Evolutionary conservation across 2,113 vertebrate species (phyloP), one percentile per base, ranked within the genome.

Genomic region (Clarias macrocephalus): DNA sequence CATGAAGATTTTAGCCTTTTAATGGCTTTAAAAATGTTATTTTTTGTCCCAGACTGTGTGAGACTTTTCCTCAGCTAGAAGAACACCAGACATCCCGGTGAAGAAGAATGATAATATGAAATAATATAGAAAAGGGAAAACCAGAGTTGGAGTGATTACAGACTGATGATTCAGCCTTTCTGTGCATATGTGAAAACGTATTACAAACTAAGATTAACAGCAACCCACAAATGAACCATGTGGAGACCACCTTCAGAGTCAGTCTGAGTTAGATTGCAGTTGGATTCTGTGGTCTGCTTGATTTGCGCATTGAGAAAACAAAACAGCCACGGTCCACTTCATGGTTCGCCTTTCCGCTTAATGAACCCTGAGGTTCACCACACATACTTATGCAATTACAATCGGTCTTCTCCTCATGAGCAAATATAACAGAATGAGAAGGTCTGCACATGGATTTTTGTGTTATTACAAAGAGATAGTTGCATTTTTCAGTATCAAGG

Each of bases 231-330:
- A 80, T 25, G 79, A 81, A 6, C 79, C 79, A 62, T 23, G 13
- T 23, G 30, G 19, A 62, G 79, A 81, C 79, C 79, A 81, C 79
- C 79, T 13, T 81, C 57, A 15, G 57, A 81, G 77, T n/a, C 48
- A 5, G 56, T 80, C 54, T 33, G 56, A 33, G 57, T 81, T 42
- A 62, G 30, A 81, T 81, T 15, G 30, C 18, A 21, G 19, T 62
- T 81, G 57, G 79, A 62, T 62, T 81, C 30, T 81, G 21, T 15
- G 57, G 30, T 81, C 57, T 37, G 57, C 23, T 81, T 62, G 79
- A 81, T 80, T 80, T 80, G 57, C 30, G 76, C 21, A 21, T 59
- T 59, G 77, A 62, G 21, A 81, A 81, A 81, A 81, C 79, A 81
- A 25, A 81, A 81, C 30, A 33, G 54, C 76, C 8, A 0, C 0